phyloP scores from a whole-genome alignment of 37 sponge, comb jelly and placozoan species.

The Cliona cf. orientalis region DNA sequence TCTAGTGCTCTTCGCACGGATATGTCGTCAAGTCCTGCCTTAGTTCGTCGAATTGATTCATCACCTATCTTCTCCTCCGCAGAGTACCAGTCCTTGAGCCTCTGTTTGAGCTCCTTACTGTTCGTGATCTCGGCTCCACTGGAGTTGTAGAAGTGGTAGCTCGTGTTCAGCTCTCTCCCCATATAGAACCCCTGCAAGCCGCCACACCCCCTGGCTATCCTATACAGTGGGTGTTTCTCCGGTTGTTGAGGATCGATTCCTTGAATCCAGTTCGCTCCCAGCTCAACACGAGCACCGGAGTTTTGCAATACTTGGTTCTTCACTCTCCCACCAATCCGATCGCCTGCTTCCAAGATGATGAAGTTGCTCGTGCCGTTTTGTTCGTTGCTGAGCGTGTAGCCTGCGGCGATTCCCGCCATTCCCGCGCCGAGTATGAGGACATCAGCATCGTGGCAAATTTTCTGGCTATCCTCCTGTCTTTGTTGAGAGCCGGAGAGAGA shows the following conservation, averaged over 20 bases:
- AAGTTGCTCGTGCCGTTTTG: slow-evolving; percentile 54
- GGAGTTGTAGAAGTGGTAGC: not conserved
- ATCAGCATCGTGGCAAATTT: slow-evolving; percentile 51
- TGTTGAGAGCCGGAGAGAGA: not conserved
- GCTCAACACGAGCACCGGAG: slow-evolving; percentile 11
- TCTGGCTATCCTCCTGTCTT: too few relatives aligned
- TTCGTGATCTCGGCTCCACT: slow-evolving; percentile 3
- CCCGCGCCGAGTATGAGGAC: slow-evolving; percentile 79
- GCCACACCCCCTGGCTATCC: slow-evolving; percentile 21
- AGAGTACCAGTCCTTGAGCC: not conserved
- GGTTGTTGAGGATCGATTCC: slow-evolving; percentile 32
- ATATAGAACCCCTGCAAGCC: not conserved
- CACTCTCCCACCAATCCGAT: slow-evolving; percentile 62
- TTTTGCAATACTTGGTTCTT: not conserved
- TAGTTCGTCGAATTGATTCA: not conserved
- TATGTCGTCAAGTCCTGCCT: slow-evolving; percentile 19
- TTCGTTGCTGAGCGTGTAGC: slow-evolving; percentile 41
- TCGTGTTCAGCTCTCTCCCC: not conserved
- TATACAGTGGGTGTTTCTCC: slow-evolving; percentile 32
- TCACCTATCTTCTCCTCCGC: too few relatives aligned
- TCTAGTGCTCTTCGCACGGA: slow-evolving; percentile 26
- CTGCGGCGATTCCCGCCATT: slow-evolving; percentile 66
- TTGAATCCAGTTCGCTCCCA: slow-evolving; percentile 68
- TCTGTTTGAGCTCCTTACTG: not conserved
- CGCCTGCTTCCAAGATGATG: slow-evolving; percentile 56